A percentile compares a stretch with the other conserved stretches of the same genome.
These are phyloP conservation scores for Esperia sulphurella DNA, from an alignment of 2,888 invertebrate species.

Conservation along the genomic window DNA sequence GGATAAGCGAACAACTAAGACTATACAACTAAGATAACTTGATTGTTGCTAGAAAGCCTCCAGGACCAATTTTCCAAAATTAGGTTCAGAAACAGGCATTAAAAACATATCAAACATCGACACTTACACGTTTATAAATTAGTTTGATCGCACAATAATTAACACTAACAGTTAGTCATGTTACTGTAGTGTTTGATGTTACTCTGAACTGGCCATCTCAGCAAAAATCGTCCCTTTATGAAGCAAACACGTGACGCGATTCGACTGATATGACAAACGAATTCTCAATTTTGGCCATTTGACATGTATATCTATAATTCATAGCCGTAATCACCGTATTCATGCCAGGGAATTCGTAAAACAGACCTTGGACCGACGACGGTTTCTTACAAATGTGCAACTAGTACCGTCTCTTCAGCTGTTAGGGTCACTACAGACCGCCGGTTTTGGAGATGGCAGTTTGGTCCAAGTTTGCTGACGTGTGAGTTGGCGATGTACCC, in stretches of 20 bases:
- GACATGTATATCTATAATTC: conserved; percentile 46
- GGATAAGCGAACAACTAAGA: too few relatives aligned
- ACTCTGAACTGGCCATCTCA: too few relatives aligned
- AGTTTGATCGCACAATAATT: too few relatives aligned
- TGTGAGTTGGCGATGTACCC: conserved; percentile 54
- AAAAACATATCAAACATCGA: too few relatives aligned
- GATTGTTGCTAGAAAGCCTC: too few relatives aligned
- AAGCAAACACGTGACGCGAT: conserved; percentile 20
- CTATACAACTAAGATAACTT: too few relatives aligned
- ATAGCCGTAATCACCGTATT: conserved; percentile 48
- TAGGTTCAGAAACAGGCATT: too few relatives aligned
- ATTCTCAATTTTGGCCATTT: conserved; percentile 58
- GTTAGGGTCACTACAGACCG: conserved; percentile 45
- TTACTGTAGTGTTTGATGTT: too few relatives aligned
- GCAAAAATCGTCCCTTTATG: neutral
- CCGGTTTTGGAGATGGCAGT: conserved; percentile 37
- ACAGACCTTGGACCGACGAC: conserved; percentile 51
- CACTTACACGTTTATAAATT: too few relatives aligned
- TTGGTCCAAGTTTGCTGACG: conserved; percentile 39
- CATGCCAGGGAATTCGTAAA: conserved; percentile 69
- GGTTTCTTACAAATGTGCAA: conserved; percentile 56
- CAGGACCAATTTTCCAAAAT: too few relatives aligned
- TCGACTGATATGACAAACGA: conserved; percentile 45
- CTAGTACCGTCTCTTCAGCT: conserved; percentile 54
- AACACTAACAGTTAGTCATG: too few relatives aligned